Conservation (phyloP, 2,888 invertebrate genomes). For the Fragum whitleyi region DNA sequence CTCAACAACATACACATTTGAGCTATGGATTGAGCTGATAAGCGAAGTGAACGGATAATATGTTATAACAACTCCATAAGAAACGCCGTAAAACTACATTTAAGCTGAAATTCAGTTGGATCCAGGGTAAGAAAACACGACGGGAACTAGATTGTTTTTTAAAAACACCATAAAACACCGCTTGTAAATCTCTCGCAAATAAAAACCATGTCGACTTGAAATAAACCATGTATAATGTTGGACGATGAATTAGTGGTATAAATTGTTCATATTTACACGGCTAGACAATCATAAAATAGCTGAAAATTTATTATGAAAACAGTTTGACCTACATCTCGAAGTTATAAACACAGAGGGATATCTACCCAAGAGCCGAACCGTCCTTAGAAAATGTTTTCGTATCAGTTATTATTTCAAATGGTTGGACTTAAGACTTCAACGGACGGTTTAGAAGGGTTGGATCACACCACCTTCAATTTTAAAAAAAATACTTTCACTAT, state of each 20-base stretch:
- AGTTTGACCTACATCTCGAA: background rate
- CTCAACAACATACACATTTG: too few relatives aligned
- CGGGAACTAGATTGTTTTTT: constrained; percentile 3
- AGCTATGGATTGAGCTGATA: too few relatives aligned
- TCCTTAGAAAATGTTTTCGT: too few relatives aligned
- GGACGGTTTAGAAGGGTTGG: too few relatives aligned
- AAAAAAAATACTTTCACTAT: too few relatives aligned
- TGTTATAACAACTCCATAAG: background rate
- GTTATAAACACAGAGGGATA: background rate
- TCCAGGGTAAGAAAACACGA: constrained; percentile 13
- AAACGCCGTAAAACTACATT: constrained; percentile 38
- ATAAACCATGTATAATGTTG: constrained; percentile 19
- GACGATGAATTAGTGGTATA: constrained; percentile 10
- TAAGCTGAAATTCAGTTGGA: constrained; percentile 24
- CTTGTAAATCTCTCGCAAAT: background rate
- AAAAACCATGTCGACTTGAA: constrained; percentile 21
- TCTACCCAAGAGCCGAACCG: too few relatives aligned
- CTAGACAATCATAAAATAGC: background rate
- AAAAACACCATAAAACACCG: constrained; percentile 3
- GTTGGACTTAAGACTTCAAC: too few relatives aligned
- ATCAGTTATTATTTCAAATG: too few relatives aligned
- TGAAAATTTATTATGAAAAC: background rate
- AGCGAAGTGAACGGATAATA: too few relatives aligned
- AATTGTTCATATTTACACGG: constrained; percentile 25
- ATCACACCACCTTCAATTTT: too few relatives aligned